phyloP scores from a whole-genome alignment of 2,113 vertebrate species.

The Oncorhynchus kisutch region DNA sequence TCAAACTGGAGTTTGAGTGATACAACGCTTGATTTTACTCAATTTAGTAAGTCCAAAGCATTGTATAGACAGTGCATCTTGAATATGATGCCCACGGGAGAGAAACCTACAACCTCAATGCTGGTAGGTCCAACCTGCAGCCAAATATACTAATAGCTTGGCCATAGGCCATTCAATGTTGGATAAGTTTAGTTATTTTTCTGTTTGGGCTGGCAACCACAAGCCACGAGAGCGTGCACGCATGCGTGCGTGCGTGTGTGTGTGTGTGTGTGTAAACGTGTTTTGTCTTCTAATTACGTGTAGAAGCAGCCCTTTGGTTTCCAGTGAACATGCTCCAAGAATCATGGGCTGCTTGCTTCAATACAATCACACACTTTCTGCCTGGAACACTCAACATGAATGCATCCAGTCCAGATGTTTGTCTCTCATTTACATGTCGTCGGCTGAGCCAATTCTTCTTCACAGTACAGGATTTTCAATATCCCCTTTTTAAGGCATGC shows the following conservation, averaged over 20 bases:
- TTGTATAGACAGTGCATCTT: background rate
- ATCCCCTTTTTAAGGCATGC: background rate
- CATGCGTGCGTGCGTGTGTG: too few species aligned
- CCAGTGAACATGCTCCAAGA: slow-evolving; percentile 36
- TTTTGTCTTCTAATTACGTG: background rate
- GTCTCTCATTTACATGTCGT: slow-evolving; percentile 9
- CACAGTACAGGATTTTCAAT: slow-evolving; percentile 14
- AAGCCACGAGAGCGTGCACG: too few species aligned
- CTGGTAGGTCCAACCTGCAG: background rate
- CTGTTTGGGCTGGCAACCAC: too few species aligned
- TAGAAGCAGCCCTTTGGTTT: background rate
- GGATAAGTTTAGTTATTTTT: background rate
- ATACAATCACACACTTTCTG: slow-evolving; percentile 25
- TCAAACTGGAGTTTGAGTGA: background rate
- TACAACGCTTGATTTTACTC: background rate
- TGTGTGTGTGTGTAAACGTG: background rate
- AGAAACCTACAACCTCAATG: slow-evolving; percentile 20
- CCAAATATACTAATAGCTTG: slow-evolving; percentile 17
- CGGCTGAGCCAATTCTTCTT: slow-evolving; percentile 7
- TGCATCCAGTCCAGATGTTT: slow-evolving; percentile 52
- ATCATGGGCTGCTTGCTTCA: slow-evolving; percentile 33
- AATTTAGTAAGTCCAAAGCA: background rate
- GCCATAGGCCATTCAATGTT: slow-evolving; percentile 16
- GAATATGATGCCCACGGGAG: slow-evolving; percentile 27
- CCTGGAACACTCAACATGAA: slow-evolving; percentile 45